Conservation (phyloP, 2,888 invertebrate species). For the Clistopyga incitator region DNA sequence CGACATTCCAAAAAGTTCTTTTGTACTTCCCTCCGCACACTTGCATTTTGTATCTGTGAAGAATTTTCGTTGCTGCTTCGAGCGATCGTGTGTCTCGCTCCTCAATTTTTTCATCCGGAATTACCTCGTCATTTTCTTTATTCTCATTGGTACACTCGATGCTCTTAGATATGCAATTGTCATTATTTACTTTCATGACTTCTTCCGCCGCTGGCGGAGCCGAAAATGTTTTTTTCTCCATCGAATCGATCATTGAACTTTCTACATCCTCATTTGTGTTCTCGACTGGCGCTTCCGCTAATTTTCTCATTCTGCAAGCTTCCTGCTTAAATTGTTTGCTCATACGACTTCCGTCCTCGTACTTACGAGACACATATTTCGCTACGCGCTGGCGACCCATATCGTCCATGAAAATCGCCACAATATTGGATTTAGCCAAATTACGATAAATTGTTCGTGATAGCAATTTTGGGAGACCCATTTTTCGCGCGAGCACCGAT, state of each 20-base stretch:
- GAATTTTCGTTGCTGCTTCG: conserved; percentile 49
- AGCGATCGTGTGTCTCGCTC: background rate
- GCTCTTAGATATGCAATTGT: background rate
- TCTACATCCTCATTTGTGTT: conserved; percentile 1
- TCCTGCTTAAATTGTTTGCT: conserved; percentile 79
- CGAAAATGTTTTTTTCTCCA: background rate
- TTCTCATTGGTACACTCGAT: background rate
- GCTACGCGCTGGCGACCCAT: conserved; percentile 86
- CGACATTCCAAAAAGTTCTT: conserved; percentile 62
- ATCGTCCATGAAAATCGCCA: conserved; percentile 85
- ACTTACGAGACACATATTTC: conserved; percentile 83
- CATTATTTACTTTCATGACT: background rate
- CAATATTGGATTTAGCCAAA: conserved; percentile 82
- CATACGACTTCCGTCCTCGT: conserved; percentile 77
- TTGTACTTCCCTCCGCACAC: conserved; percentile 51
- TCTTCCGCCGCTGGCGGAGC: background rate
- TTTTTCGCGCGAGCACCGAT: conserved; percentile 78
- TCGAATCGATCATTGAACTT: background rate
- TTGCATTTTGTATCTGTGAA: conserved; percentile 58
- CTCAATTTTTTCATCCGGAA: background rate
- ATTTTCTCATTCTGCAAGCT: conserved; percentile 80
- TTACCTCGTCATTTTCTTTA: background rate
- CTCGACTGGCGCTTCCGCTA: conserved; percentile 69
- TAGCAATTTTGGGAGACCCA: conserved; percentile 84
- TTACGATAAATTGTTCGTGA: conserved; percentile 85